A percentile compares a stretch with the other conserved stretches of the same genome.
Conservation (phyloP, 2,888 invertebrate species). For the Drosophila acutilabella region DNA sequence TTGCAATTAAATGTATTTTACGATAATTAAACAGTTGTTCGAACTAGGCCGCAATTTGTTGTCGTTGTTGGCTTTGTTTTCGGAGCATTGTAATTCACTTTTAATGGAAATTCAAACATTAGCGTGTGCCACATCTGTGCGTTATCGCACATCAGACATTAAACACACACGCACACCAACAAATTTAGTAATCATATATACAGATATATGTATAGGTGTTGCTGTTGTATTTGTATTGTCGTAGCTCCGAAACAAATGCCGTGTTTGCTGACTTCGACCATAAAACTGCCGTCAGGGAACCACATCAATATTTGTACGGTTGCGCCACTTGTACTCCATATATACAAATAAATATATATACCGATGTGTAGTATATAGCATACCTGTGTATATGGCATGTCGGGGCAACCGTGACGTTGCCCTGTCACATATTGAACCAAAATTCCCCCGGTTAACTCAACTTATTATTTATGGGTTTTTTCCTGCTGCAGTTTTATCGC, state of each 20-base stretch:
- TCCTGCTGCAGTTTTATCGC: constrained; percentile 19
- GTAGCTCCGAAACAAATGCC: constrained; percentile 20
- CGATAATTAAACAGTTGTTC: constrained; percentile 31
- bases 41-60: constrained; percentile 21
- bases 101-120: constrained; percentile 62
- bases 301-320: constrained; percentile 57
- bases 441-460: constrained; percentile 1
- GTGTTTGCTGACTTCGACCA: constrained; percentile 21
- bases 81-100: constrained; percentile 48
- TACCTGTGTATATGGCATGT: constrained; percentile 2
- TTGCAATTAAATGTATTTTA: constrained; percentile 27
- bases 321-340: constrained; percentile 24
- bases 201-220: constrained; percentile 4
- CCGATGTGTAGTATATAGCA: neutral
- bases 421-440: constrained; percentile 53
- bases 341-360: neutral
- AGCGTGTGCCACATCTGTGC: constrained; percentile 35
- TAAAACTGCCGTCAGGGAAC: constrained; percentile 23
- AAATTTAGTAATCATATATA: constrained; percentile 7
- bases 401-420: constrained; percentile 31
- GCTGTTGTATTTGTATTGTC: constrained; percentile 15
- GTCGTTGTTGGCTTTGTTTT: constrained; percentile 31
- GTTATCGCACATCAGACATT: constrained; percentile 49
- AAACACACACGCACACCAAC: constrained; percentile 5
- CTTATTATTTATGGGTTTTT: constrained; percentile 20